Evolutionary conservation across 2,888 invertebrate genomes (phyloP).

Genomic region (Galerucella pusilla): DNA sequence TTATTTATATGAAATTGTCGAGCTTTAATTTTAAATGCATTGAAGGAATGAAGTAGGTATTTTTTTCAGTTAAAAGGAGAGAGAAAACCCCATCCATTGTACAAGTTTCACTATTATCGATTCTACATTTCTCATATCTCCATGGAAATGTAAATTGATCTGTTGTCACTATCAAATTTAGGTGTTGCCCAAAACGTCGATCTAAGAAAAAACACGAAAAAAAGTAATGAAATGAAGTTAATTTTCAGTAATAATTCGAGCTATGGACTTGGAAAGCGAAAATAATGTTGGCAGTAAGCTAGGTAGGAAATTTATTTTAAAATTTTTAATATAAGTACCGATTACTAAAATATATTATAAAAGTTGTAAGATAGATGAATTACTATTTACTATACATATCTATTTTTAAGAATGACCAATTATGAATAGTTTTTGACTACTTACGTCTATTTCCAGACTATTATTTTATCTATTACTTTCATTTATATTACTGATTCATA

Average conservation of each 20-base stretch:
- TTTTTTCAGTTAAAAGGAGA: slow-evolving; percentile 23
- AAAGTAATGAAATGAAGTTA: slow-evolving; percentile 51
- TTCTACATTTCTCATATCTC: slow-evolving; percentile 45
- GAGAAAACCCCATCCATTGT: slow-evolving; percentile 36
- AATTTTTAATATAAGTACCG: not conserved
- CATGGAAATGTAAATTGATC: slow-evolving; percentile 52
- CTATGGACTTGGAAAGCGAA: slow-evolving; percentile 18
- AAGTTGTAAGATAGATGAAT: not conserved
- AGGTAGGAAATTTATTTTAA: slow-evolving; percentile 6
- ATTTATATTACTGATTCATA: no score
- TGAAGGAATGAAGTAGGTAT: not conserved
- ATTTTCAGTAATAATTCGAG: slow-evolving; percentile 32
- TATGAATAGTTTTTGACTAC: not conserved
- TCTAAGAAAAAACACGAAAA: slow-evolving; percentile 26
- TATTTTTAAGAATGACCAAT: slow-evolving; percentile 10
- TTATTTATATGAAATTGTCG: not conserved
- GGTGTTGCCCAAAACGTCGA: slow-evolving; percentile 40
- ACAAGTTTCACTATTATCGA: slow-evolving; percentile 46
- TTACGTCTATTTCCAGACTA: not conserved
- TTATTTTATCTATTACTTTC: not conserved
- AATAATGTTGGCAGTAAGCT: not conserved
- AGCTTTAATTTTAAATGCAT: not conserved
- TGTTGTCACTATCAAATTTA: slow-evolving; percentile 45
- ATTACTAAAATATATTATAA: not conserved
- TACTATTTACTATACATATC: not conserved